Conservation (phyloP, 37 sponge, comb jelly and placozoan genomes). For the Trichoplax adhaerens region DNA sequence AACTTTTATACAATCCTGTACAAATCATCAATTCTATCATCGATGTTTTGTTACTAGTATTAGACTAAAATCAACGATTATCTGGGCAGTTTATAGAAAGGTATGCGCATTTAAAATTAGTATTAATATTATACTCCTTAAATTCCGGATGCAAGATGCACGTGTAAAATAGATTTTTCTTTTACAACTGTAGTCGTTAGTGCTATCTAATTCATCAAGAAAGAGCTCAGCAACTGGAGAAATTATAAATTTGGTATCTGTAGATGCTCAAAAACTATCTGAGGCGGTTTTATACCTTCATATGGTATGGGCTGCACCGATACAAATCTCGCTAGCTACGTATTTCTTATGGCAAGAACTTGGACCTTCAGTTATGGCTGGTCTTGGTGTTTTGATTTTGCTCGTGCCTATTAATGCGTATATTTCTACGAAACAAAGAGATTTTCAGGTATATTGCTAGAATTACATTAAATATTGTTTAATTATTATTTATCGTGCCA, state of each 20-base stretch:
- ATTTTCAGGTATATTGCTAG: too few relatives aligned
- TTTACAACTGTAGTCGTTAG: constrained; percentile 33
- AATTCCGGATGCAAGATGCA: too few relatives aligned
- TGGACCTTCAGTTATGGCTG: constrained; percentile 73
- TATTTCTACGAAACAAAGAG: constrained; percentile 2
- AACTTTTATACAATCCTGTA: too few relatives aligned
- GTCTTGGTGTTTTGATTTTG: constrained; percentile 64
- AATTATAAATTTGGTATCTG: constrained; percentile 93
- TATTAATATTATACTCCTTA: too few relatives aligned
- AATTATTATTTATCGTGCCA: not conserved
- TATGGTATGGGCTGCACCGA: constrained; percentile 66
- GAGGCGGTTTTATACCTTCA: constrained; percentile 22
- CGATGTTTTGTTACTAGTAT: too few relatives aligned
- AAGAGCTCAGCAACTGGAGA: constrained; percentile 63
- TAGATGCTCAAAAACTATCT: constrained; percentile 67
- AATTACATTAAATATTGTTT: not conserved
- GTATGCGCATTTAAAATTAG: too few relatives aligned
- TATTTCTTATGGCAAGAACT: constrained; percentile 36
- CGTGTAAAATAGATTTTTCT: too few relatives aligned
- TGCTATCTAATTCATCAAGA: constrained; percentile 52
- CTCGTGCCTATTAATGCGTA: constrained; percentile 58
- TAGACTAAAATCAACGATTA: too few relatives aligned
- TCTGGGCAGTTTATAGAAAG: too few relatives aligned
- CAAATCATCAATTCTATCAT: too few relatives aligned
- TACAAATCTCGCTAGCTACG: constrained; percentile 63